Conservation (phyloP, 2,888 invertebrate genomes). For the Blastobasis adustella region DNA sequence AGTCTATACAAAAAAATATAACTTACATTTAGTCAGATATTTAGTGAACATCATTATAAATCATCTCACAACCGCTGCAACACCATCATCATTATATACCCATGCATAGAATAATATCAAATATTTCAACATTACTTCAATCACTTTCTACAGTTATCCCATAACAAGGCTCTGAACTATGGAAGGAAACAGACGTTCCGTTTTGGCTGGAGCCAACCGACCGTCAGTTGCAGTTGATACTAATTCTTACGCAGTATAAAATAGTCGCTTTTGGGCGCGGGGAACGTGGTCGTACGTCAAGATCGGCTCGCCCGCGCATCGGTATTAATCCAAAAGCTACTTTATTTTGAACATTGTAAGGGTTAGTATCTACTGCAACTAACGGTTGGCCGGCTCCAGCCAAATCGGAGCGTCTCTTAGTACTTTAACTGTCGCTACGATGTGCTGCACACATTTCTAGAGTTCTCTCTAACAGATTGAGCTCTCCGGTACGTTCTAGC, state of each 20-base stretch:
- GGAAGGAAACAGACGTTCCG: slow-evolving; percentile 10
- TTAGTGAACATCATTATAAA: slow-evolving; percentile 72
- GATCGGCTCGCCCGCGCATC: too few relatives aligned
- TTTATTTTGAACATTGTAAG: too few relatives aligned
- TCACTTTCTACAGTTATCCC: slow-evolving; percentile 39
- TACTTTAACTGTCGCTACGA: slow-evolving; percentile 1
- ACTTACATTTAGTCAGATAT: slow-evolving; percentile 70
- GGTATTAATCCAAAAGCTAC: too few relatives aligned
- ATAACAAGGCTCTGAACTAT: slow-evolving; percentile 1
- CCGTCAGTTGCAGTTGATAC: too few relatives aligned
- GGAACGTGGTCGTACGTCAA: too few relatives aligned
- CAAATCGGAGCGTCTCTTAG: too few relatives aligned
- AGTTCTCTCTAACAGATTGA: slow-evolving; percentile 27
- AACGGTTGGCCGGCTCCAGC: too few relatives aligned
- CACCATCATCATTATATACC: slow-evolving; percentile 57
- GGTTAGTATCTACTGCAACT: too few relatives aligned
- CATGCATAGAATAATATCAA: slow-evolving; percentile 53
- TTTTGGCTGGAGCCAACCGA: background rate
- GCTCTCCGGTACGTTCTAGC: slow-evolving; percentile 19
- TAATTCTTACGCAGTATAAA: too few relatives aligned
- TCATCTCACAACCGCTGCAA: slow-evolving; percentile 75
- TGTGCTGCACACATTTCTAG: background rate
- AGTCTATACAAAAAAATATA: slow-evolving; percentile 73
- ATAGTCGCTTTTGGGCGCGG: too few relatives aligned
- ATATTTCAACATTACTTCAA: slow-evolving; percentile 43